A percentile compares a stretch with the other conserved stretches of the same genome.
phyloP scores from a whole-genome alignment of 1,140 invertebrate genomes.

The Tetramorium simillimum region DNA sequence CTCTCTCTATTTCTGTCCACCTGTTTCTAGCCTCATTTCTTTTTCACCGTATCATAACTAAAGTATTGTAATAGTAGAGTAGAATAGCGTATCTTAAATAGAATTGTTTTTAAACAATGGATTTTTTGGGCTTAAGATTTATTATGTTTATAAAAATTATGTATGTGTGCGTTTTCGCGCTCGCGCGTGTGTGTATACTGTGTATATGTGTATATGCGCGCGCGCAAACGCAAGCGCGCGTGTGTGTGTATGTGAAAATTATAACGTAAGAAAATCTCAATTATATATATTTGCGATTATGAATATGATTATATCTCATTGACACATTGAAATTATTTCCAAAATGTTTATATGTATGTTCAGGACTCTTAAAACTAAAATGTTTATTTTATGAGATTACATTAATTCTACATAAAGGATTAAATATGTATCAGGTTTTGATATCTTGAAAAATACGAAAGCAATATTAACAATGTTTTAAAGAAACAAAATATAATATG shows the following conservation, averaged over 20 bases:
- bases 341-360: neutral
- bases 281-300: neutral
- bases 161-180: neutral
- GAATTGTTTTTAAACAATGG: slow-evolving; percentile 71
- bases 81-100: slow-evolving; percentile 78
- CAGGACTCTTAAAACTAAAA: neutral
- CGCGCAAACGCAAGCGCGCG: slow-evolving; percentile 29
- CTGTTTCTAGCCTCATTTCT: slow-evolving; percentile 65
- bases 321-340: neutral
- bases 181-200: neutral
- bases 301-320: neutral
- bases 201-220: neutral
- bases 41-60: slow-evolving; percentile 73
- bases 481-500: neutral
- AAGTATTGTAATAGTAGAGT: slow-evolving; percentile 78
- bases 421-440: neutral
- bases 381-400: neutral
- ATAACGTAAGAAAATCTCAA: slow-evolving; percentile 16
- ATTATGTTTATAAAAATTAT: slow-evolving; percentile 44
- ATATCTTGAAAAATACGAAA: neutral
- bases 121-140: slow-evolving; percentile 33
- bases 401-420: neutral
- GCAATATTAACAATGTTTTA: neutral
- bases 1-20: slow-evolving; percentile 50
- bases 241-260: slow-evolving; percentile 18